These are phyloP conservation scores for Alosa sapidissima DNA, from an alignment of 2,797 vertebrate genomes.

Conservation along the genomic window DNA sequence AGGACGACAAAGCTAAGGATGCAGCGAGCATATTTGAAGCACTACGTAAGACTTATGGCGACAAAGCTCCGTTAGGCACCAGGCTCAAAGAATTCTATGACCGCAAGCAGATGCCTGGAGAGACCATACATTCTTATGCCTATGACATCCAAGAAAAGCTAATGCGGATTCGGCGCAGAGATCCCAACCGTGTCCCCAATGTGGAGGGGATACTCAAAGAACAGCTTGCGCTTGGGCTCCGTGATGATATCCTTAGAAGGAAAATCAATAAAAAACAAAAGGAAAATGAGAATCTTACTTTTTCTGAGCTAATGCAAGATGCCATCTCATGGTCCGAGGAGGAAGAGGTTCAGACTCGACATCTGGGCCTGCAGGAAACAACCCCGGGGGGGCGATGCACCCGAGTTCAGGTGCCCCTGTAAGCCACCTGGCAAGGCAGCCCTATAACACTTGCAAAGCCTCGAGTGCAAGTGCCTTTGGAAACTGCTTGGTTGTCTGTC, in stretches of 20 bases:
- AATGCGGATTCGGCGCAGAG: conserved; percentile 14
- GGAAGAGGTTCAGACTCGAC: conserved; percentile 25
- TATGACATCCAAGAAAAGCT: conserved; percentile 40
- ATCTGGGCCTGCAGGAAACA: too few species aligned
- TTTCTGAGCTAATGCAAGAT: conserved; percentile 34
- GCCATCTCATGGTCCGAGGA: conserved; percentile 42
- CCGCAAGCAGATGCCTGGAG: conserved; percentile 12
- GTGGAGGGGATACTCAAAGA: conserved; percentile 29
- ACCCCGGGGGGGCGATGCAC: not conserved
- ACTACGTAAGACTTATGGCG: conserved; percentile 25
- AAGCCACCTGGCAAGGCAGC: not conserved
- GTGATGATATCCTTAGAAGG: conserved; percentile 32
- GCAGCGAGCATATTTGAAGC: too few species aligned
- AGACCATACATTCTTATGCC: conserved; percentile 28
- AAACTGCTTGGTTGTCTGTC: conserved; percentile 18
- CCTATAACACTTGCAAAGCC: not conserved
- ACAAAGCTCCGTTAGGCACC: conserved; percentile 35
- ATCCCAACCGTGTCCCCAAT: conserved; percentile 22
- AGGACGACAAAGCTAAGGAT: too few species aligned
- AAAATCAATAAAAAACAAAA: conserved; percentile 40
- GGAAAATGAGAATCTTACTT: conserved; percentile 3
- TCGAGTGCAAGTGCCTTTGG: conserved; percentile 29
- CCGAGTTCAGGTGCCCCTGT: not conserved
- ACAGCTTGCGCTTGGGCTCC: conserved; percentile 36
- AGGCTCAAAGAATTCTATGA: conserved; percentile 40